Evolutionary conservation across 1,140 invertebrate species (phyloP).

Genomic region (Drosophila arizonae): DNA sequence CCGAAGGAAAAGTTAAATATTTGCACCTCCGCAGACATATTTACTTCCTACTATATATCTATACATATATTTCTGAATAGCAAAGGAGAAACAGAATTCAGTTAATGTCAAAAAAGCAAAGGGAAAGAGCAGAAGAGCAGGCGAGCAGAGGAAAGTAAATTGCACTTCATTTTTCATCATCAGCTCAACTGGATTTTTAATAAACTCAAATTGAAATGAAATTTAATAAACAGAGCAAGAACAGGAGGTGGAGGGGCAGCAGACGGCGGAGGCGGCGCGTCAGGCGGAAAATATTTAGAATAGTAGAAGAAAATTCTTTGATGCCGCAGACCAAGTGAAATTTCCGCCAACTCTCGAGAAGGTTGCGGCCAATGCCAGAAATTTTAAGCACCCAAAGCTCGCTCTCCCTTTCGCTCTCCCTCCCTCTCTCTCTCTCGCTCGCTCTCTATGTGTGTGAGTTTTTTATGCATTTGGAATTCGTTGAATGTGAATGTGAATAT

Average conservation of each 20-base stretch:
- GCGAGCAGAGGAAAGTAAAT: not conserved
- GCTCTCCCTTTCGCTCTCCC: not conserved
- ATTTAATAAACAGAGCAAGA: conserved; percentile 49
- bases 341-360: conserved; percentile 37
- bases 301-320: conserved; percentile 64
- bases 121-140: not conserved
- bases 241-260: conserved; percentile 3
- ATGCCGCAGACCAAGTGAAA: conserved; percentile 55
- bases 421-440: not conserved
- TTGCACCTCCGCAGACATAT: not conserved
- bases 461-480: conserved; percentile 55
- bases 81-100: not conserved
- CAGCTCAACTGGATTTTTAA: conserved; percentile 29
- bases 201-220: conserved; percentile 53
- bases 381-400: conserved; percentile 5
- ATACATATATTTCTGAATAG: not conserved
- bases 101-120: conserved; percentile 14
- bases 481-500: conserved; percentile 51
- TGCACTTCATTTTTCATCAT: conserved; percentile 29
- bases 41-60: not conserved
- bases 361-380: conserved; percentile 49
- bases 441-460: conserved; percentile 17
- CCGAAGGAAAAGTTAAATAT: not conserved
- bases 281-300: conserved; percentile 51
- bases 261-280: not conserved